phyloP scores from a whole-genome alignment of 2,888 invertebrate species.

The Microplitis deprimator region DNA sequence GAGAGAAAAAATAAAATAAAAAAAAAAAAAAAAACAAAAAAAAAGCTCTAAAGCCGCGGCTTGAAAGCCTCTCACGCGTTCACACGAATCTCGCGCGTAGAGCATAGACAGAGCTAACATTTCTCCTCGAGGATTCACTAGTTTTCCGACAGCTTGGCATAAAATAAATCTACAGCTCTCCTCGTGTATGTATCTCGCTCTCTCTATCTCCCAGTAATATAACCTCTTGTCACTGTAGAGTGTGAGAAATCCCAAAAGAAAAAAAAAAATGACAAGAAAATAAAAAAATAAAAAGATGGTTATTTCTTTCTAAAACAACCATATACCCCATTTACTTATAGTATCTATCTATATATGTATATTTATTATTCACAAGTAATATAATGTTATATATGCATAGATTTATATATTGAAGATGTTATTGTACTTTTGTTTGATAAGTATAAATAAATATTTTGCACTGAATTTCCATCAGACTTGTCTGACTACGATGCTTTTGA shows the following conservation, averaged over 20 bases:
- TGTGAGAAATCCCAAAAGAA: constrained; percentile 30
- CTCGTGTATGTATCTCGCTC: constrained; percentile 10
- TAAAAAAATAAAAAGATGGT: neutral
- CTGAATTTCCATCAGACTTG: neutral
- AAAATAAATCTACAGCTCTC: constrained; percentile 35
- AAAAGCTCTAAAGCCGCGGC: constrained; percentile 26
- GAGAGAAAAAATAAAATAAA: neutral
- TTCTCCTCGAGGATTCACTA: constrained; percentile 34
- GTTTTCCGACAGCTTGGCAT: constrained; percentile 31
- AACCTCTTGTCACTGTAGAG: constrained; percentile 31
- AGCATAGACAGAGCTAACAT: constrained; percentile 24
- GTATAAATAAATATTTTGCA: neutral
- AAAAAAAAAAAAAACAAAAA: neutral
- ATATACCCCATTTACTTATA: neutral
- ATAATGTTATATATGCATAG: neutral
- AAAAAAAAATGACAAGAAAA: constrained; percentile 5
- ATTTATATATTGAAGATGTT: neutral
- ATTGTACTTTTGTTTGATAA: neutral
- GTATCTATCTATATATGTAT: neutral
- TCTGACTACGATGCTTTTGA: neutral
- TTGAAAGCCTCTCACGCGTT: constrained; percentile 28
- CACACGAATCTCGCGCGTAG: constrained; percentile 15
- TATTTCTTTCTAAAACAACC: neutral
- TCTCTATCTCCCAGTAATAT: constrained; percentile 1
- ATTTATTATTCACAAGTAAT: neutral